phyloP scores from a whole-genome alignment of 2,113 vertebrate genomes.

The Psittacus erithacus region DNA sequence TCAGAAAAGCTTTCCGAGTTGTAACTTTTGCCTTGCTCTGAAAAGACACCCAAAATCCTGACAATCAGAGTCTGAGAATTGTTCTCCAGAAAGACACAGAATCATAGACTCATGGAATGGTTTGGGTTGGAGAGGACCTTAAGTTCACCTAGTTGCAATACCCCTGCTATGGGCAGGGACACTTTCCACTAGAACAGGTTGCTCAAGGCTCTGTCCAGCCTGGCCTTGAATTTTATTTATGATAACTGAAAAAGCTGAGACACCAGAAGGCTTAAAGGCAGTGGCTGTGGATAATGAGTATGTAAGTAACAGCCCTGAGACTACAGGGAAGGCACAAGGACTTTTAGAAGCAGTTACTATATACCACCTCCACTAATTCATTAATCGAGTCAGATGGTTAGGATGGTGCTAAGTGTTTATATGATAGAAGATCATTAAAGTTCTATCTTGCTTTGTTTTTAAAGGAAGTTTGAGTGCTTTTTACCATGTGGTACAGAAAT shows the following conservation, averaged over 20 bases:
- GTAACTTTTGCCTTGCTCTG: not conserved
- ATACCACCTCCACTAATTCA: not conserved
- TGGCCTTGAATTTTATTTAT: not conserved
- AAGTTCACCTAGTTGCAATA: not conserved
- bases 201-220: not conserved
- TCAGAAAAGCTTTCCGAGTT: conserved; percentile 46
- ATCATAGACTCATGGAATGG: not conserved
- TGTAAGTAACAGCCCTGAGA: not conserved
- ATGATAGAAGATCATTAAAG: not conserved
- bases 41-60: not conserved
- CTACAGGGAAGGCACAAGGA: not conserved
- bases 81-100: not conserved
- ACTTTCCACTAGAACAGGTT: not conserved
- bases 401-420: not conserved
- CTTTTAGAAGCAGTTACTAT: rapidly evolving
- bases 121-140: not conserved
- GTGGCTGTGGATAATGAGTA: not conserved
- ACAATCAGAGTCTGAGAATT: not conserved
- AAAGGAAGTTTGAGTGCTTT: not conserved
- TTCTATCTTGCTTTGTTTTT: not conserved
- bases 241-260: not conserved
- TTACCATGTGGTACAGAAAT: not conserved
- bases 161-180: not conserved
- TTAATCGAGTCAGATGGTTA: not conserved
- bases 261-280: not conserved